Base-by-base conservation (phyloP, 37 sponge, comb jelly and placozoan species). In the Axinella damicornis region DNA sequence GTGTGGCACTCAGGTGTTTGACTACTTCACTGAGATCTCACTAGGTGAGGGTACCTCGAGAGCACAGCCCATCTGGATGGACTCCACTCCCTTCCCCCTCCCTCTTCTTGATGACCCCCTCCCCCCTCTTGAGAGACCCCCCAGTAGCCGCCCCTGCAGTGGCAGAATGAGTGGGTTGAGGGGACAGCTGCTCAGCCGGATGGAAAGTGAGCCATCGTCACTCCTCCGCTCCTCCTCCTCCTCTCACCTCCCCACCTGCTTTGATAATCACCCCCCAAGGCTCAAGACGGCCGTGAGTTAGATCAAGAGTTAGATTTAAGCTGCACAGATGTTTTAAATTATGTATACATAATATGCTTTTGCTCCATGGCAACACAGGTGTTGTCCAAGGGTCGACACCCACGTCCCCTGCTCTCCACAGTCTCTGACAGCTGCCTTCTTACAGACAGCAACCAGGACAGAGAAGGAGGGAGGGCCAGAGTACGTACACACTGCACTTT, bases 1-100 rank as follows among this genome's bases (percentile, higher is more conserved):
- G 30, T 84, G 83, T 74, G 88, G 88, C n/a, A 84, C 87, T 78
- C 83, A 32, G 30, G 83, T 57, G 22, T 87, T 84, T 39, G 83
- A 87, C 30, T 87, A 87, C 66, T 77, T 38, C 27, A 82, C 82
- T 31, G 56, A 36, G 53, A 87, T 87, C 19, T 18, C 37, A 6
- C 38, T 87, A 32, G 83, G 11, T 22, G 73, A 18, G 0, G 32
- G 2, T 21, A 76, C 59, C 15, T 5, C 12, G 28, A 62, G 28
- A n/a, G 24, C 27, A 5, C 63, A 62, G 63, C 27, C 27, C 63
- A 62, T 27, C 27, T 28, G 63, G 63, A 27, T 28, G 63, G 28
- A 18, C 34, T 5, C 27, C 69, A 5, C 4, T 22, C 69, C 13
- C 12, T 33, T 38, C 37, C 37, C 37, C 32, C n/a, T n/a, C n/a